These are phyloP conservation scores for Taenioides sp. DNA, from an alignment of 2,797 vertebrate genomes.

Conservation along the genomic window DNA sequence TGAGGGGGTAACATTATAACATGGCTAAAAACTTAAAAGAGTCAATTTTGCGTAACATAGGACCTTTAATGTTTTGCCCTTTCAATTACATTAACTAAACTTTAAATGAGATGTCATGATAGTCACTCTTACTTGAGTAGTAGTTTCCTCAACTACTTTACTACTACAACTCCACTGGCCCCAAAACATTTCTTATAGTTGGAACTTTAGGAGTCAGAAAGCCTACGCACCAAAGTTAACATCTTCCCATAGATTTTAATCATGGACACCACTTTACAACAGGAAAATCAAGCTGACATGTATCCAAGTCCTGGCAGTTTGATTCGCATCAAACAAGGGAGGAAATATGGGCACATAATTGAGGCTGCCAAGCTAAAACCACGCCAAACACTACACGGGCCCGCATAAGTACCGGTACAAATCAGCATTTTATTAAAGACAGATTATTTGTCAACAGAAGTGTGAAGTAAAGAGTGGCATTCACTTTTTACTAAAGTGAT, in stretches of 20 bases:
- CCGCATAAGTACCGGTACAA: not conserved
- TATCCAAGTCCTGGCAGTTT: not conserved
- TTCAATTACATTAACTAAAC: too few species aligned
- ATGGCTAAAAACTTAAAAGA: too few species aligned
- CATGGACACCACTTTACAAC: not conserved
- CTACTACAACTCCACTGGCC: not conserved
- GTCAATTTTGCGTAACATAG: too few species aligned
- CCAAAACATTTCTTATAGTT: not conserved
- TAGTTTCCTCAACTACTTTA: too few species aligned
- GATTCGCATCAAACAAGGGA: not conserved
- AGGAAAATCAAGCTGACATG: not conserved
- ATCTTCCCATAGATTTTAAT: not conserved
- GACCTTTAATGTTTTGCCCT: too few species aligned
- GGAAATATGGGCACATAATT: not conserved
- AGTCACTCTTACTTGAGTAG: too few species aligned
- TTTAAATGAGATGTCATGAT: too few species aligned
- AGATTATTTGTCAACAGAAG: too few species aligned
- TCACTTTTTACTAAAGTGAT: too few species aligned
- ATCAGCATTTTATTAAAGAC: not conserved
- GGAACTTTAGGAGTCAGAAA: not conserved
- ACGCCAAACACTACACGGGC: not conserved
- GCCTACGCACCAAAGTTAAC: not conserved
- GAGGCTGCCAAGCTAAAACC: not conserved
- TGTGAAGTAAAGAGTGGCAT: too few species aligned
- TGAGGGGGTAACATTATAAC: too few species aligned